Evolutionary conservation across 2,888 invertebrate genomes (phyloP), one percentile per base, ranked within the genome.

Genomic region (Phyllotreta striolata): DNA sequence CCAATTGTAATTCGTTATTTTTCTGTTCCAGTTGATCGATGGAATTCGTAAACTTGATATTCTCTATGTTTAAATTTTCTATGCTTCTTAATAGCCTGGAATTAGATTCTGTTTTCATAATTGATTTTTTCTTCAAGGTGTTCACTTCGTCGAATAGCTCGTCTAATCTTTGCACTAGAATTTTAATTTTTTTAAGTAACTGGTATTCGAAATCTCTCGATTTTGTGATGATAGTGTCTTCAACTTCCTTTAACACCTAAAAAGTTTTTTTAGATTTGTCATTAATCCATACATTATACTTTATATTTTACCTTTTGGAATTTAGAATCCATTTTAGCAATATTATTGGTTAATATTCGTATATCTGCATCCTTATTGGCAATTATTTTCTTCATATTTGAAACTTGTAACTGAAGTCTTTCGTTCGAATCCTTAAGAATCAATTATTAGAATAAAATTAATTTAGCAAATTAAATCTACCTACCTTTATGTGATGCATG

Each of bases 1-100:
- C 41, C 14, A 69, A 41, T 60, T 71, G 69, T 65, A 79, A 68
- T 35, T 68, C 69, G 6, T 61, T 66, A 62, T 78, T 76, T 64
- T 81, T 78, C 37, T 71, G 68, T 67, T 73, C 73, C 13, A 79
- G 67, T 14, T 75, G 72, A 10, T 76, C 70, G 5, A 79, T 74
- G 7, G 70, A 54, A 38, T 70, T 71, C 4, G 68, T 55, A 55
- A 74, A 74, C 41, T 73, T 71, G 7, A 74, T 69, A 40, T 75
- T 76, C 66, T 81, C 80, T 6, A 76, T 35, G 46, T 75, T 70
- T 24, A 80, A 66, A 58, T 72, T 73, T 67, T 80, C 78, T 67
- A 80, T 70, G 14, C 72, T 73, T 62, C 73, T 72, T 4, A 75
- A 59, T n/a, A 81, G 66, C 13, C 69, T 65, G 49, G 72, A 47